Base-by-base conservation (phyloP, 2,113 vertebrate species). In the Vulpes lagopus region DNA sequence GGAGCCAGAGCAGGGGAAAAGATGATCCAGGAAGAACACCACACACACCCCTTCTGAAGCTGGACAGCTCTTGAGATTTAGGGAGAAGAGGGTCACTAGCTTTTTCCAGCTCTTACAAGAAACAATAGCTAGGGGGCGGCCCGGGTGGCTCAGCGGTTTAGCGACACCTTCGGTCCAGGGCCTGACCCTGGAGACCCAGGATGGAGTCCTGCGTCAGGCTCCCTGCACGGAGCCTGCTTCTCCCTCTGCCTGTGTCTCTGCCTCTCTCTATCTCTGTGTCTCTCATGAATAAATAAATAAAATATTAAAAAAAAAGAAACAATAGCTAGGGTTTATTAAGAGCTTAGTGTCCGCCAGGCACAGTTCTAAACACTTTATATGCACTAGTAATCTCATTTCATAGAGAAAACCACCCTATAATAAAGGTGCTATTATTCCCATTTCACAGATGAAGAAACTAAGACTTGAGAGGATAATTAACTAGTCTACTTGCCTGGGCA, bases 361-460 rank as follows among this genome's bases (percentile, higher is more conserved):
- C 38, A 92, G 59, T 90, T 92, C 55, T 82, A 88, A 91, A 80
- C 57, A 89, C 14, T 81, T 93, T 83, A 80, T 80, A 60, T 14
- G 51, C 76, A 84, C 53, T 23, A 16, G 64, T 74, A 49, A 74
- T 92, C 23, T 96, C 49, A 89, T 88, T 88, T 76, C 79, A 43
- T 64, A 67, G 2, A 43, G 80, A 81, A 92, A 88, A 96, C 30
- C 25, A 57, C 35, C 67, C 49, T 82, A 23, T 55, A 82, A 81
- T n/a, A 51, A 96, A 94, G 89, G 87, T 53, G 51, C 43, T 73
- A 49, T 82, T 88, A 76, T 65, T n/a, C 25, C 87, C 90, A 84
- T 90, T 95, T 90, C 81, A 89, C 73, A 90, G 89, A 94, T 94
- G 80, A 59, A 62, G 74, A 84, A 91, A 91, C 81, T 27, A 87